Conservation (phyloP, 2,888 invertebrate genomes). For the Oeneis ivallda region DNA sequence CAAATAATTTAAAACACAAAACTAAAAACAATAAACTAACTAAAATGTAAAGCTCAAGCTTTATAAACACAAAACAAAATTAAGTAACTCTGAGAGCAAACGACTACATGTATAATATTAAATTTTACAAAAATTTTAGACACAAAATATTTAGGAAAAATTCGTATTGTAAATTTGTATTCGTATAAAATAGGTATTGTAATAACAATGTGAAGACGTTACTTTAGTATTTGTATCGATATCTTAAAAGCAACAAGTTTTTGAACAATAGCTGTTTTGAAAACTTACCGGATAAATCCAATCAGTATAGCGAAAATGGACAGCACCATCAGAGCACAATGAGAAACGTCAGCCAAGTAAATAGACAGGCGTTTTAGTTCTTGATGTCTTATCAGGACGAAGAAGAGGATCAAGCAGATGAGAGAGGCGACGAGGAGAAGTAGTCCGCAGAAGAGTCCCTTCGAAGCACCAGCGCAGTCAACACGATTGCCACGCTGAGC, state of each 20-base stretch:
- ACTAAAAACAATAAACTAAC: background rate
- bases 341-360: slow-evolving; percentile 94
- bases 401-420: slow-evolving; percentile 97
- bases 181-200: no score
- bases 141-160: background rate
- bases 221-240: background rate
- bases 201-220: background rate
- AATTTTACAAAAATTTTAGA: no score
- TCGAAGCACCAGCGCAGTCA: slow-evolving; percentile 97
- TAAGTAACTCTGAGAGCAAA: no score
- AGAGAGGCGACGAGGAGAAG: slow-evolving; percentile 93
- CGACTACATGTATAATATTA: no score
- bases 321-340: slow-evolving; percentile 92
- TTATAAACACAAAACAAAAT: slow-evolving; percentile 42
- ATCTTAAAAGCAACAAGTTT: background rate
- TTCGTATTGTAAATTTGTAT: no score
- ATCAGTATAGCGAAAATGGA: slow-evolving; percentile 94
- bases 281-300: slow-evolving; percentile 91
- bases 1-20: slow-evolving; percentile 23
- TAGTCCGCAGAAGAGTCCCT: slow-evolving; percentile 95
- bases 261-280: background rate
- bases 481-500: slow-evolving; percentile 91
- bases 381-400: slow-evolving; percentile 94
- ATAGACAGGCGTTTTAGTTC: slow-evolving; percentile 92
- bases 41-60: background rate